These are phyloP conservation scores for Calephelis virginiensis DNA, from an alignment of 1,140 invertebrate species.

Conservation along the genomic window DNA sequence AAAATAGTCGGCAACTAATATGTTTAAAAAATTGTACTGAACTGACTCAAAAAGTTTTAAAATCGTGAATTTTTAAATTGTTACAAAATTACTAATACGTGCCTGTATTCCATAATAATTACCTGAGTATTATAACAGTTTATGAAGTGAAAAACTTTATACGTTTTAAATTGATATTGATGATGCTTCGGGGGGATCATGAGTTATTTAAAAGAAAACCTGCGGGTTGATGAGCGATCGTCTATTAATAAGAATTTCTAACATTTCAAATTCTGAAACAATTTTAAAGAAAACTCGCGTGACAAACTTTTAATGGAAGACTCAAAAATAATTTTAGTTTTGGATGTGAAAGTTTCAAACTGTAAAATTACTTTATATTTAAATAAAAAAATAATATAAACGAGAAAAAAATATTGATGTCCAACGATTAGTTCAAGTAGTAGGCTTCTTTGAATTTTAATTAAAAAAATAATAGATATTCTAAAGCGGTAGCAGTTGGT, in stretches of 20 bases:
- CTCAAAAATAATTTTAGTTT: conserved; percentile 30
- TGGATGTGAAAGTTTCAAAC: not conserved
- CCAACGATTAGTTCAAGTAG: not conserved
- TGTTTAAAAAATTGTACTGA: too few relatives aligned
- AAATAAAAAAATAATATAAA: not conserved
- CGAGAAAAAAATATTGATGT: not conserved
- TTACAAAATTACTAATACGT: too few relatives aligned
- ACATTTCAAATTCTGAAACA: conserved; percentile 9
- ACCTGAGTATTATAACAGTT: not conserved
- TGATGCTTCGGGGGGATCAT: conserved; percentile 35
- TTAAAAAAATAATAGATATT: too few relatives aligned
- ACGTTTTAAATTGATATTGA: conserved; percentile 48
- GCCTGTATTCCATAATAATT: too few relatives aligned
- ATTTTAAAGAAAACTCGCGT: conserved; percentile 22
- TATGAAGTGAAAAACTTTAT: conserved; percentile 6
- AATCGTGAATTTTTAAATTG: too few relatives aligned
- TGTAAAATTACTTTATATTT: not conserved
- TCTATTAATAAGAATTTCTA: conserved; percentile 25
- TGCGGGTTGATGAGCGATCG: conserved; percentile 42
- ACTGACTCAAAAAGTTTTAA: too few relatives aligned
- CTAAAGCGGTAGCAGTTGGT: too few relatives aligned
- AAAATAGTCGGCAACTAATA: too few relatives aligned
- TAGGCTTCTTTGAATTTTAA: too few relatives aligned
- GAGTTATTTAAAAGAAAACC: conserved; percentile 32
- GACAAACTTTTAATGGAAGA: not conserved